A percentile compares a stretch with the other conserved stretches of the same genome.
phyloP scores from a whole-genome alignment of 2,113 vertebrate species.

The Verasper variegatus region DNA sequence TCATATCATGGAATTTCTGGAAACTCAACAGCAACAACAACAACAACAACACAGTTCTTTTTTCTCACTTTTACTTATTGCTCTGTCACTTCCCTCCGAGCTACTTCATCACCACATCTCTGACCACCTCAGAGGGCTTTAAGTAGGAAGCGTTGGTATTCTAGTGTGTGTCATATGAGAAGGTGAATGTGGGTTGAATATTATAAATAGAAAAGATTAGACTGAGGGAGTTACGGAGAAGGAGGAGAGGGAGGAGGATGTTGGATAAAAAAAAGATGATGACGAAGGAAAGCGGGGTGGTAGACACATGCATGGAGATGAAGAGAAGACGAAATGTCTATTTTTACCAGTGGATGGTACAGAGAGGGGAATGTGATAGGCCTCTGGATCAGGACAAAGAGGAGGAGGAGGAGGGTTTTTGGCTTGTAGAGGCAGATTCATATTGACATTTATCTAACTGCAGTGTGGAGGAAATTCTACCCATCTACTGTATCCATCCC shows the following conservation, averaged over 20 bases:
- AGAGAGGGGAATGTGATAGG: constrained; percentile 61
- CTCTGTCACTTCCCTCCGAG: not conserved
- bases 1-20: not conserved
- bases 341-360: constrained; percentile 66
- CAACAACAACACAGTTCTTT: not conserved
- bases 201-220: constrained; percentile 73
- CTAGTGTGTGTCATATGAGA: constrained; percentile 54
- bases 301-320: constrained; percentile 49
- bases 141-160: constrained; percentile 40
- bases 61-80: constrained; percentile 26
- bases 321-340: constrained; percentile 64
- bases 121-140: constrained; percentile 43
- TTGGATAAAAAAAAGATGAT: constrained; percentile 36
- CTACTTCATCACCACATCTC: constrained; percentile 32
- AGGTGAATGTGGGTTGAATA: constrained; percentile 73
- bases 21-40: not conserved
- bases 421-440: constrained; percentile 47
- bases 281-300: constrained; percentile 54
- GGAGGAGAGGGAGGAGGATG: constrained; percentile 45
- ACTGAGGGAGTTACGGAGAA: constrained; percentile 39
- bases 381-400: constrained; percentile 40
- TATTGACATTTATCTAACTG: constrained; percentile 46
- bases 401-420: constrained; percentile 45
- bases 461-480: constrained; percentile 67
- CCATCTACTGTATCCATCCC: constrained; percentile 17